Conservation (phyloP, 2,888 invertebrate species). For the Pammene fasciana region DNA sequence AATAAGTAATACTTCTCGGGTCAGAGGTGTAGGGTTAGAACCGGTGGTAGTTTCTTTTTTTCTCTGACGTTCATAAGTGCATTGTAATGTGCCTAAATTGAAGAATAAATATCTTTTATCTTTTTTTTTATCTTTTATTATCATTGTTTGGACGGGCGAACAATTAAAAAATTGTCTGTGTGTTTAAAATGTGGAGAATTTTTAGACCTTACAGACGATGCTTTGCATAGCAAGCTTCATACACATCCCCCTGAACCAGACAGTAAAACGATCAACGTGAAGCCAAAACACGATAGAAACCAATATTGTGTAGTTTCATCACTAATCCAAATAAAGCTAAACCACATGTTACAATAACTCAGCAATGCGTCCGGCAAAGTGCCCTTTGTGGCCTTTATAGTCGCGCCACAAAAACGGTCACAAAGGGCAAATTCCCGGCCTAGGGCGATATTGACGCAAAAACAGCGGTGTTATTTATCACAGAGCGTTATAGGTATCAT, state of each 20-base stretch:
- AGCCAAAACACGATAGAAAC: constrained; percentile 4
- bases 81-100: no score
- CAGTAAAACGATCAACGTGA: constrained; percentile 2
- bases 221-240: no score
- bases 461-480: constrained; percentile 33
- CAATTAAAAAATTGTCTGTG: no score
- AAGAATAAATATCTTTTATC: no score
- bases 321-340: constrained; percentile 33
- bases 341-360: constrained; percentile 36
- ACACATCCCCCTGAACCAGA: not conserved
- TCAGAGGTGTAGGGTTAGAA: no score
- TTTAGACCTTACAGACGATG: no score
- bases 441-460: constrained; percentile 36
- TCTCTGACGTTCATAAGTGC: no score
- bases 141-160: no score
- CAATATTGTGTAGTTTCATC: constrained; percentile 23
- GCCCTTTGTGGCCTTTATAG: constrained; percentile 38
- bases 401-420: constrained; percentile 33
- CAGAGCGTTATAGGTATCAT: not conserved
- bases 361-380: constrained; percentile 26
- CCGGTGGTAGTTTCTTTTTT: no score
- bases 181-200: no score
- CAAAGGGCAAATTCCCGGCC: constrained; percentile 28
- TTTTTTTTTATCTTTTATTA: no score
- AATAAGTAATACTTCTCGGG: no score